Conservation (phyloP, 2,797 vertebrate species). For the Manis javanica region DNA sequence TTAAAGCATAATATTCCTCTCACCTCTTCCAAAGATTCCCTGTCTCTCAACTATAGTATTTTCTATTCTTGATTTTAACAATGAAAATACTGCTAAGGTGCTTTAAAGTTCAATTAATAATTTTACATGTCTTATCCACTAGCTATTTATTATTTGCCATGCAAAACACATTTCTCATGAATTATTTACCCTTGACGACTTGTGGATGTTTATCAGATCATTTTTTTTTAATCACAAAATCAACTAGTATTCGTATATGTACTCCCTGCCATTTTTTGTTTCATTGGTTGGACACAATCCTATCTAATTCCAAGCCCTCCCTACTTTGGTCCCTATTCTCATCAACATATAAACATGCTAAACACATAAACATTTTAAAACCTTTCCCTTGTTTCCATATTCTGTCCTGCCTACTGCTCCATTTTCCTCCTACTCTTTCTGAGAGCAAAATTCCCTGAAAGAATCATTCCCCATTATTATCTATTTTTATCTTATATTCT, state of each 20-base stretch:
- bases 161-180: neutral
- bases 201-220: neutral
- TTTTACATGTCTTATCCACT: neutral
- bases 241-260: rapidly evolving
- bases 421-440: neutral
- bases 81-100: neutral
- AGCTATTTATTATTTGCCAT: neutral
- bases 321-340: neutral
- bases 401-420: neutral
- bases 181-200: neutral
- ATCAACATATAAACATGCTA: neutral
- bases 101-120: neutral
- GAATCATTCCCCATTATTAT: neutral
- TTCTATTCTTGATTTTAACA: neutral
- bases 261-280: neutral
- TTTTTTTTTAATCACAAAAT: neutral
- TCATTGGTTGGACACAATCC: neutral
- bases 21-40: neutral
- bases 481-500: neutral
- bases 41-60: neutral
- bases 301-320: neutral
- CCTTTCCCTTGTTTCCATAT: neutral
- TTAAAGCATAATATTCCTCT: slow-evolving; percentile 18
- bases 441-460: neutral
- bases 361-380: neutral